Conservation (phyloP, 2,888 invertebrate species). For the Mimachlamys varia region DNA sequence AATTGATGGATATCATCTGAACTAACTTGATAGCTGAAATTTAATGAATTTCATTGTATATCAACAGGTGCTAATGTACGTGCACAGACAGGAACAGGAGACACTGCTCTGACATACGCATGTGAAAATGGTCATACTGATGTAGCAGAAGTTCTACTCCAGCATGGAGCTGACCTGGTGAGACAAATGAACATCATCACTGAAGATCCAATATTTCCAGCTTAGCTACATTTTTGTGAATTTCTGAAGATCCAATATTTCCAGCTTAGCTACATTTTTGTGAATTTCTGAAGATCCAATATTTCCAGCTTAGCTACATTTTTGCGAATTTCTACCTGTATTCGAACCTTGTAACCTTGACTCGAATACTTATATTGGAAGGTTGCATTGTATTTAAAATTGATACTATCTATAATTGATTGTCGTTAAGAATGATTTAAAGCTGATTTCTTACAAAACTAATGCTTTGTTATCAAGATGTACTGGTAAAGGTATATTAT, state of each 20-base stretch:
- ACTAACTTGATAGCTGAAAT: background rate
- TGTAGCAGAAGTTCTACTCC: slow-evolving; percentile 95
- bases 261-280: background rate
- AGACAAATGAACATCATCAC: slow-evolving; percentile 58
- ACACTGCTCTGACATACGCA: slow-evolving; percentile 97
- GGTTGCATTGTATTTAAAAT: too few relatives aligned
- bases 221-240: background rate
- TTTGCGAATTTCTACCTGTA: background rate
- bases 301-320: background rate
- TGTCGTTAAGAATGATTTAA: too few relatives aligned
- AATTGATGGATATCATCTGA: background rate
- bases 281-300: background rate
- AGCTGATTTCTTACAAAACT: too few relatives aligned
- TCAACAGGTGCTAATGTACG: slow-evolving; percentile 91
- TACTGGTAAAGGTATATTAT: background rate
- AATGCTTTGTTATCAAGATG: too few relatives aligned
- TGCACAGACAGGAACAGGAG: slow-evolving; percentile 96
- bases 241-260: background rate
- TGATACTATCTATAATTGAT: too few relatives aligned
- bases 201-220: background rate
- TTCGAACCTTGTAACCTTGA: too few relatives aligned
- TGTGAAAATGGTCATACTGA: slow-evolving; percentile 99
- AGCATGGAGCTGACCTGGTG: slow-evolving; percentile 93
- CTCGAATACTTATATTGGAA: too few relatives aligned
- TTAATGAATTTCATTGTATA: background rate